Base-by-base conservation (phyloP, 2,113 vertebrate genomes). In the Burhinus bistriatus region DNA sequence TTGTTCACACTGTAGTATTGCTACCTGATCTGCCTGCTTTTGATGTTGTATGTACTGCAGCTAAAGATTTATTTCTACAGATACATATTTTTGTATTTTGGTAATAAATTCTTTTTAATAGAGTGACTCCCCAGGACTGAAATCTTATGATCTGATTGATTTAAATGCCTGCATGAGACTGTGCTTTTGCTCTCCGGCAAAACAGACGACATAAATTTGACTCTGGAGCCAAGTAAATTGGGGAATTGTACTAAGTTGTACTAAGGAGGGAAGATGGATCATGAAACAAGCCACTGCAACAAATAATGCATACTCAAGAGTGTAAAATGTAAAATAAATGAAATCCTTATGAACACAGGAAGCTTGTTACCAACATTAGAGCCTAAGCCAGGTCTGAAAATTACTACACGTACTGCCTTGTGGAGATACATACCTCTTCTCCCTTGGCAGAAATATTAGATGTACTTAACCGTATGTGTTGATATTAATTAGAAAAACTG, bases 71-170 rank as follows among this genome's bases (percentile, higher is more conserved):
- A 84, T 94, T 96, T 78, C 78, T 82, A 78, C 51, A 86, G 62
- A 80, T 38, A 76, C 15, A 51, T 32, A 52, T 76, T 93, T 87
- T 83, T 90, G 73, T 85, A 80, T 86, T 93, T 92, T 86, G 49
- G 71, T 66, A 64, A 89, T 85, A 91, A 93, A 92, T 90, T 87
- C 10, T 92, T 90, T 88, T 80, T 77, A 75, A 90, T 69, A 45
- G 80, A 87, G 49, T 88, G 51, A 51, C 51, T 84, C 52, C 77
- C 59, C 42, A 87, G 77, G 76, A 87, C 61, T 1, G 7, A 89
- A 89, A 75, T 92, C 87, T 84, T 78, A 70, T n/a, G 72, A 87
- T 81, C 64, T 71, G 93, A 95, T 84, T 95, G 83, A 96, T 96
- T 96, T 95, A 96, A 94, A 89, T 75, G 64, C 51, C 59, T 66